A percentile compares a stretch with the other conserved stretches of the same genome.
Evolutionary conservation across 2,113 vertebrate species (phyloP).

Genomic region (Prochilodus magdalenae): DNA sequence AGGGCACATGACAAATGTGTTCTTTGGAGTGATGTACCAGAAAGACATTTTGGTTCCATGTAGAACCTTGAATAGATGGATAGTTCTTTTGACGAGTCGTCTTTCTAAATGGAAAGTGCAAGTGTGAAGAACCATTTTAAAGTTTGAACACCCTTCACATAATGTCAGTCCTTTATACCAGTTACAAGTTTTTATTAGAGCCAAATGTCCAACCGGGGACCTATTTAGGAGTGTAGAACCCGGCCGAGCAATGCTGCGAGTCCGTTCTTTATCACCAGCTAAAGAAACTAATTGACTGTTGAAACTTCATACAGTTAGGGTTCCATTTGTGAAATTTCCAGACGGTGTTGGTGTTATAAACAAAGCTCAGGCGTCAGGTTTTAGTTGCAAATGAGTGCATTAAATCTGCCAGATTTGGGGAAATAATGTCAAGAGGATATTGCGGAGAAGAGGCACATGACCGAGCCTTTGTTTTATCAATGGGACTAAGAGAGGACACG

Average conservation of each 20-base stretch:
- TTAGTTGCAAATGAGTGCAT: neutral
- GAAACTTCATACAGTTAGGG: neutral
- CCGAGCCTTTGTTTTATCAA: conserved; percentile 26
- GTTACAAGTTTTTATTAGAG: too few relatives aligned
- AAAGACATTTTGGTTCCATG: too few relatives aligned
- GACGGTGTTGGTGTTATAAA: neutral
- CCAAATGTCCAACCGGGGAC: too few relatives aligned
- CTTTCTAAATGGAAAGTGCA: too few relatives aligned
- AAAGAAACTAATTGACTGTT: neutral
- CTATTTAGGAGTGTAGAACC: too few relatives aligned
- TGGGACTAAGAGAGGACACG: conserved; percentile 20
- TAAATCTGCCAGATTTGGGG: conserved; percentile 3
- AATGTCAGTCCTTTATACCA: too few relatives aligned
- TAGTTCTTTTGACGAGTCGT: too few relatives aligned
- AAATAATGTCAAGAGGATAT: conserved; percentile 2
- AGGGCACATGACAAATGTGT: too few relatives aligned
- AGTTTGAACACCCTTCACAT: too few relatives aligned
- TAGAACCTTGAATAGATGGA: too few relatives aligned
- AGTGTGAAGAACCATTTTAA: too few relatives aligned
- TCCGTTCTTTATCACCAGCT: neutral
- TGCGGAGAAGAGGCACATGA: conserved; percentile 19
- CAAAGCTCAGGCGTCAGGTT: neutral
- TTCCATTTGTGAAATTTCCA: neutral
- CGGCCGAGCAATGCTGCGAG: neutral
- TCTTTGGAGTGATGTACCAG: too few relatives aligned